Base-by-base conservation (phyloP, 1,140 invertebrate species). In the Sitobion miscanthi region DNA sequence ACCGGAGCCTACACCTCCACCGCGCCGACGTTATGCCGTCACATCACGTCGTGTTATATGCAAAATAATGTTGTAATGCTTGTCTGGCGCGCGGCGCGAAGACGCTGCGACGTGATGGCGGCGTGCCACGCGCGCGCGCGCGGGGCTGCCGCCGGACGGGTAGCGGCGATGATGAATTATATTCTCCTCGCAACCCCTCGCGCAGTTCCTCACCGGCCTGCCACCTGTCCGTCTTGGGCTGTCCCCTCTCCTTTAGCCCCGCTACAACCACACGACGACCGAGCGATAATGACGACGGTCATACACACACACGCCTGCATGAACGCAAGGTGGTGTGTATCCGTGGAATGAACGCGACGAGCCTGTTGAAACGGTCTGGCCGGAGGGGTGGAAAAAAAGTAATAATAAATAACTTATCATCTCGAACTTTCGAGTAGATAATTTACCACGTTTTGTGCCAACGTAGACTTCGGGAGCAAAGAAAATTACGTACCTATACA, bases 31-130 rank as follows among this genome's bases (percentile, higher is more conserved):
- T 90, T 42, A 90, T 77, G 62, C 88, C 35, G 87, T 90, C 88
- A 57, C 49, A 57, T 54, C 87, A 88, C 87, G 87, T 90, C 88
- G 52, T 38, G 88, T 90, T 90, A 90, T 90, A 90, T 90, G 88
- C 88, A 90, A 90, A 90, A 90, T 57, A 90, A 90, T 52, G 87
- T 54, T 35, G 49, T 89, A 89, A 89, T 54, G 21, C 49, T 54
- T 35, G 87, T 54, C 47, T 35, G 20, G n/a, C 87, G 49, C 23
- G 45, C 20, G 38, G 82, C 30, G 62, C 30, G 30, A 69, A n/a
- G 62, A 69, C 11, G 62, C 30, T 69, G 62, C 62, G 62, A 69
- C 62, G 62, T 69, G 62, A 69, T 30, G 62, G 62, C 3, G 62
- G 30, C 62, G 30, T 69, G 57, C 9, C 7, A 17, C 2, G 2